Conservation (phyloP, 2,888 invertebrate genomes). For the Caenorhabditis sp. region DNA sequence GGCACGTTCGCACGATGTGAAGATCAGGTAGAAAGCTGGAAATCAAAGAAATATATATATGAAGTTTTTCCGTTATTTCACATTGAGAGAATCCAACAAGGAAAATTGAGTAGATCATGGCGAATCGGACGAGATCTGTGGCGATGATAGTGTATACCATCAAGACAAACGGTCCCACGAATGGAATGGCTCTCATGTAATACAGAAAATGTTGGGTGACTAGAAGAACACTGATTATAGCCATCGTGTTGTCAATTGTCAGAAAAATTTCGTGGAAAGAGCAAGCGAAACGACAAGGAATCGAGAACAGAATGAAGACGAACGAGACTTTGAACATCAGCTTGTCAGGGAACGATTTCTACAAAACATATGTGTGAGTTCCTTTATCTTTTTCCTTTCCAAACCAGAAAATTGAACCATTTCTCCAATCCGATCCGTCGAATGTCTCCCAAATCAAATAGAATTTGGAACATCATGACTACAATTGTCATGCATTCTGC, state of each 20-base stretch:
- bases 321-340: constrained; percentile 97
- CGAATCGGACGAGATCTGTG: constrained; percentile 87
- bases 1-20: constrained; percentile 87
- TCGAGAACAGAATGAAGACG: constrained; percentile 91
- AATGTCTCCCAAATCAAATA: constrained; percentile 75
- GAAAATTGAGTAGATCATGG: constrained; percentile 96
- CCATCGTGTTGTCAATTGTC: constrained; percentile 71
- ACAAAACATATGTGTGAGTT: constrained; percentile 64
- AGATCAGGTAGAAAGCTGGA: constrained; percentile 90
- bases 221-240: constrained; percentile 68
- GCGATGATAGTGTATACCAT: constrained; percentile 98
- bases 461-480: constrained; percentile 74
- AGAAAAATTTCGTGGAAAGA: constrained; percentile 61
- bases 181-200: constrained; percentile 71
- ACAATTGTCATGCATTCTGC: constrained; percentile 73
- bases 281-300: constrained; percentile 87
- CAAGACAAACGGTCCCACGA: constrained; percentile 98
- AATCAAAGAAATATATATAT: neutral
- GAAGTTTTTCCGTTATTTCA: constrained; percentile 20
- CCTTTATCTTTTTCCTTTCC: too few species aligned
- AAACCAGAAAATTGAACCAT: constrained; percentile 88
- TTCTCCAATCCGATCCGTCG: constrained; percentile 76
- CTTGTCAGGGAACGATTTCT: constrained; percentile 93
- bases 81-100: constrained; percentile 97
- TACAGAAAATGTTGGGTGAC: constrained; percentile 73